phyloP scores from a whole-genome alignment of 2,797 vertebrate genomes.

The Paratrypauchen microcephalus region DNA sequence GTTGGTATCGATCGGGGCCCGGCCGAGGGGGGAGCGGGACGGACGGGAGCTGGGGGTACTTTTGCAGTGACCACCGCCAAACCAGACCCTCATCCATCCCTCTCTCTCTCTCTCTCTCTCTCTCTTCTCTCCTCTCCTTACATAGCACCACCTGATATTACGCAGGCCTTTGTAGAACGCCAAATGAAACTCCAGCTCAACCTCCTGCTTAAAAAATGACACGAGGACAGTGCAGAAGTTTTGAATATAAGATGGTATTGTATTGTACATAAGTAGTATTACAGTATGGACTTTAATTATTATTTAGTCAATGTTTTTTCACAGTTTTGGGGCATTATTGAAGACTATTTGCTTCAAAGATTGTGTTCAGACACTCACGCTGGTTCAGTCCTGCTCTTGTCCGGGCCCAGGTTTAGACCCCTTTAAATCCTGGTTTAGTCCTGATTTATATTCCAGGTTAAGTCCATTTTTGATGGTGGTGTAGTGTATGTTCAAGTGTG shows the following conservation, averaged over 20 bases:
- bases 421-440: too few relatives aligned
- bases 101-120: slow-evolving; percentile 25
- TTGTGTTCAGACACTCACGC: neutral
- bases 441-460: too few relatives aligned
- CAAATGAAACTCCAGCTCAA: neutral
- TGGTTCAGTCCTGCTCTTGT: neutral
- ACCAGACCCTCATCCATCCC: slow-evolving; percentile 40
- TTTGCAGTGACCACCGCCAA: slow-evolving; percentile 59
- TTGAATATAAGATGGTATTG: neutral
- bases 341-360: neutral
- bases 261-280: neutral
- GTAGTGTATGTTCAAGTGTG: too few relatives aligned
- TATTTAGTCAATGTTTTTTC: neutral
- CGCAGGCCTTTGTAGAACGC: neutral
- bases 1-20: slow-evolving; percentile 91
- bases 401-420: neutral
- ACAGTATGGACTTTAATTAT: neutral
- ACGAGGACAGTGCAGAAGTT: neutral
- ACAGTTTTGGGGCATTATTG: neutral
- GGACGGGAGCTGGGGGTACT: slow-evolving; percentile 64
- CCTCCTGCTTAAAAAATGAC: neutral
- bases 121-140: neutral
- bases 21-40: slow-evolving; percentile 78
- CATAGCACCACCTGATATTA: neutral
- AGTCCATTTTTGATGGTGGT: too few relatives aligned